phyloP scores from a whole-genome alignment of 2,888 invertebrate genomes.

The Nineta flava region DNA sequence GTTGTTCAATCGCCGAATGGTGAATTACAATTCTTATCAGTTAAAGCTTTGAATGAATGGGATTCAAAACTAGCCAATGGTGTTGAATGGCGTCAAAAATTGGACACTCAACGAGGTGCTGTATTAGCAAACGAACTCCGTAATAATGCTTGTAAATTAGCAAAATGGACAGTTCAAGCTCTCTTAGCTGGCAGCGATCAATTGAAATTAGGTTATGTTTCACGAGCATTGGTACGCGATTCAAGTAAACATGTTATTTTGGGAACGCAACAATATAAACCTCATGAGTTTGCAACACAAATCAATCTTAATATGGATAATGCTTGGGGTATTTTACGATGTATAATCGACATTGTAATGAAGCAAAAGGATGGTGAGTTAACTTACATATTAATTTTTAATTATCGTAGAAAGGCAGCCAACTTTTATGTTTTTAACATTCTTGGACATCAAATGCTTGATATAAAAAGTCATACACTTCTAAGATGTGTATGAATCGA shows the following conservation, averaged over 20 bases:
- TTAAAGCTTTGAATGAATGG: conserved; percentile 99
- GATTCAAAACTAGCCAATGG: conserved; percentile 91
- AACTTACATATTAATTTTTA: background rate
- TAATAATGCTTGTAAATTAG: conserved; percentile 98
- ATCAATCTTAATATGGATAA: conserved; percentile 99
- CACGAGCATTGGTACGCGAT: conserved; percentile 82
- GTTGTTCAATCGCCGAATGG: conserved; percentile 75
- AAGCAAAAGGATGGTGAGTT: conserved; percentile 80
- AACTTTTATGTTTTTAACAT: no score
- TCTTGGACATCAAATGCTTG: no score
- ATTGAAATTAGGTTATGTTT: conserved; percentile 98
- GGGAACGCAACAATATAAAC: conserved; percentile 96
- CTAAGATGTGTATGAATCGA: no score
- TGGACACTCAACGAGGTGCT: conserved; percentile 95
- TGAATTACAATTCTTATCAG: conserved; percentile 81
- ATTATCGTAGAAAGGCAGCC: background rate
- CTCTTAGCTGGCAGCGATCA: conserved; percentile 91
- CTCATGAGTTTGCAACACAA: conserved; percentile 95
- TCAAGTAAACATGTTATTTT: conserved; percentile 92
- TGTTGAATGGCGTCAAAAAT: conserved; percentile 95
- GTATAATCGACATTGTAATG: conserved; percentile 94
- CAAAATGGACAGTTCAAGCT: conserved; percentile 97
- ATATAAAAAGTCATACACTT: no score
- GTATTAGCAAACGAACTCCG: conserved; percentile 95
- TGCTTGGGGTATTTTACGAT: conserved; percentile 95